These are phyloP conservation scores for Maconellicoccus hirsutus DNA, from an alignment of 1,140 invertebrate species.

Conservation along the genomic window DNA sequence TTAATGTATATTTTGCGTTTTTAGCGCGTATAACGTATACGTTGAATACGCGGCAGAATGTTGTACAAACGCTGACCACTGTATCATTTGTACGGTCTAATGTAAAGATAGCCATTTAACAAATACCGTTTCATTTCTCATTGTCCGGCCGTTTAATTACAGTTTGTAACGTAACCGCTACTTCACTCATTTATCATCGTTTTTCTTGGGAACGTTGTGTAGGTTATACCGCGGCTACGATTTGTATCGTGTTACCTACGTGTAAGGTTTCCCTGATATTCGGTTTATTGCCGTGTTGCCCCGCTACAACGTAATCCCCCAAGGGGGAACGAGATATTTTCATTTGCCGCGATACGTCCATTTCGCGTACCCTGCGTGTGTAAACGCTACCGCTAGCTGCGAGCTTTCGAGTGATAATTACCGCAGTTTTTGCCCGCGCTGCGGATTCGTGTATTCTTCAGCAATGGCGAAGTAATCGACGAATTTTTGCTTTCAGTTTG, in stretches of 20 bases:
- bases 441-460: too few relatives aligned
- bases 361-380: too few relatives aligned
- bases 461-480: background rate
- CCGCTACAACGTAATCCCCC: too few relatives aligned
- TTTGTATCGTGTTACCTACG: background rate
- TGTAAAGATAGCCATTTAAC: constrained; percentile 1
- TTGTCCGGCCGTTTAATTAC: background rate
- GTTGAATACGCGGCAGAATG: too few relatives aligned
- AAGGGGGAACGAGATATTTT: too few relatives aligned
- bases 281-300: too few relatives aligned
- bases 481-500: constrained; percentile 45
- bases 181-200: background rate
- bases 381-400: background rate
- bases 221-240: background rate
- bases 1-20: background rate
- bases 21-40: background rate
- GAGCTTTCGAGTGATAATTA: too few relatives aligned
- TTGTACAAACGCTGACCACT: too few relatives aligned
- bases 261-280: too few relatives aligned
- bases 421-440: too few relatives aligned
- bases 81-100: too few relatives aligned
- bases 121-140: constrained; percentile 15
- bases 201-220: background rate
- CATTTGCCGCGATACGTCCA: too few relatives aligned
- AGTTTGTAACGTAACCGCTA: constrained; percentile 12